phyloP scores from a whole-genome alignment of 2,797 vertebrate species.

The Bufotes viridis region DNA sequence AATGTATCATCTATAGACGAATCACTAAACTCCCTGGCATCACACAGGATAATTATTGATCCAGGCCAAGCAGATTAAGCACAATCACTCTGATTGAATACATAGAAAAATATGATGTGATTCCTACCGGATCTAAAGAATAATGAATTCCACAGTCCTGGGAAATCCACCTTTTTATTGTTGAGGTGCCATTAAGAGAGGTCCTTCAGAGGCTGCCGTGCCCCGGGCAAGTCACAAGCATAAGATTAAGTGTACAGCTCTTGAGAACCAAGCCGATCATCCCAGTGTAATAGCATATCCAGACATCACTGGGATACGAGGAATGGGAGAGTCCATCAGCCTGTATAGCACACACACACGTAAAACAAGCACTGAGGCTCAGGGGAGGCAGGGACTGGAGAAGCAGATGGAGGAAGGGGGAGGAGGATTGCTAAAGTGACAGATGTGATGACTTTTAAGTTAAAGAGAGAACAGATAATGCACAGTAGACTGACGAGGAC shows the following conservation, averaged over 20 bases:
- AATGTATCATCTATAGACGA: background rate
- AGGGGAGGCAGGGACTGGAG: constrained; percentile 66
- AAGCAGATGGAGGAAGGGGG: constrained; percentile 69
- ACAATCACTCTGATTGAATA: constrained; percentile 22
- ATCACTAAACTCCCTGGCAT: background rate
- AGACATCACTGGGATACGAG: constrained; percentile 64
- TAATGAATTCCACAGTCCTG: constrained; percentile 54
- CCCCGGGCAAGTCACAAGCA: constrained; percentile 74
- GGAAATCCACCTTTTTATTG: constrained; percentile 61
- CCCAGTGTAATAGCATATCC: constrained; percentile 65
- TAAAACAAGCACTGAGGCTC: constrained; percentile 63
- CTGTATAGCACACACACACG: constrained; percentile 46
- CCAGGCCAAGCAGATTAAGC: constrained; percentile 1
- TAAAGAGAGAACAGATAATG: constrained; percentile 67
- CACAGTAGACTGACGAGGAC: constrained; percentile 52
- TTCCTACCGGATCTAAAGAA: constrained; percentile 75
- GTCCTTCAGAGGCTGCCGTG: constrained; percentile 75
- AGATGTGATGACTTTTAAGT: constrained; percentile 72
- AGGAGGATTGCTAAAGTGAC: constrained; percentile 64
- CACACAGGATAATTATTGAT: background rate
- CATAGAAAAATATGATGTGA: constrained; percentile 6
- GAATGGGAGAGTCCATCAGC: constrained; percentile 70
- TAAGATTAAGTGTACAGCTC: constrained; percentile 83
- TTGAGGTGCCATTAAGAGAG: constrained; percentile 62
- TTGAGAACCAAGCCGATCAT: constrained; percentile 76